A percentile compares a stretch with the other conserved stretches of the same genome.
Conservation (phyloP, 2,888 invertebrate genomes). For the Nemoura dubitans region DNA sequence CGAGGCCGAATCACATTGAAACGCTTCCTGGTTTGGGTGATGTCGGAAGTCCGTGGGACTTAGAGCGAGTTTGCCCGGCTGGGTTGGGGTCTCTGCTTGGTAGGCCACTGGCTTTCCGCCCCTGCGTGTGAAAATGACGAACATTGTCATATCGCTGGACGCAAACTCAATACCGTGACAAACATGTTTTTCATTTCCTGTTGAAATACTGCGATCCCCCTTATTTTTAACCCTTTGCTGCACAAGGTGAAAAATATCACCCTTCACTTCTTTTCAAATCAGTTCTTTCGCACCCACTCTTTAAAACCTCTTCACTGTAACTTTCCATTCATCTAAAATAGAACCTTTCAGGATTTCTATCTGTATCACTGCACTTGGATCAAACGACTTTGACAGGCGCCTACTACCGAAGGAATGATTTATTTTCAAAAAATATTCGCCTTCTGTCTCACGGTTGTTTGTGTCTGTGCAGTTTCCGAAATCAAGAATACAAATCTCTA, state of each 20-base stretch:
- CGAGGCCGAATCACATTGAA: not conserved
- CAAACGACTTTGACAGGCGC: conserved; percentile 32
- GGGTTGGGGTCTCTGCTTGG: not conserved
- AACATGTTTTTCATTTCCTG: conserved; percentile 46
- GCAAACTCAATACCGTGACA: no score
- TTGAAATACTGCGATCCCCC: conserved; percentile 27
- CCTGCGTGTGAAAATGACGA: no score
- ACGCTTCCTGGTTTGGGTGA: no score
- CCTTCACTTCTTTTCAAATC: conserved; percentile 31
- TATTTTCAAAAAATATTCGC: conserved; percentile 17
- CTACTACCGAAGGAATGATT: not conserved
- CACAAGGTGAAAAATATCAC: conserved; percentile 28
- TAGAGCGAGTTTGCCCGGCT: no score
- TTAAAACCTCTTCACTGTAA: conserved; percentile 28
- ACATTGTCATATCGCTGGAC: no score
- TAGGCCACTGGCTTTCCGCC: no score
- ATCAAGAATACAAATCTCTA: no score
- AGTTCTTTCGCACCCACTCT: conserved; percentile 37
- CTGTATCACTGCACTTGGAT: conserved; percentile 35
- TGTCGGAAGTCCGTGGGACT: no score
- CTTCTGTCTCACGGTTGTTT: not conserved
- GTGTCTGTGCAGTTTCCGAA: not conserved
- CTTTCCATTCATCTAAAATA: conserved; percentile 32
- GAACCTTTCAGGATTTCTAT: conserved; percentile 21
- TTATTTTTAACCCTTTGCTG: not conserved